Percentiles rank a stretch among this genome's conserved stretches.
These are phyloP conservation scores for Palloptera scutellata DNA, from an alignment of 2,888 invertebrate genomes.

Conservation along the genomic window DNA sequence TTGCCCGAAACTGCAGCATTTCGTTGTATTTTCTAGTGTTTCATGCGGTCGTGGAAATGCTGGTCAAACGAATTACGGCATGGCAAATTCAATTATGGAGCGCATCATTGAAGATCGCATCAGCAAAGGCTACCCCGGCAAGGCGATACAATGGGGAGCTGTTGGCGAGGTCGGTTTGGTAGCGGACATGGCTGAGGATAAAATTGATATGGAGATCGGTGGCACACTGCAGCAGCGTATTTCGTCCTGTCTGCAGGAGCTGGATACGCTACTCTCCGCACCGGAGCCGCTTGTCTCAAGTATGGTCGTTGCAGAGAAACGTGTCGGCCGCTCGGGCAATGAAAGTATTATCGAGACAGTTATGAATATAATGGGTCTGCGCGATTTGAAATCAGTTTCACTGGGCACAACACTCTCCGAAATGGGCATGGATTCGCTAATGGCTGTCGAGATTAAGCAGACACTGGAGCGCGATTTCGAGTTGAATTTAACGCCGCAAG, in stretches of 20 bases:
- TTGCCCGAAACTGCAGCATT: conserved; percentile 72
- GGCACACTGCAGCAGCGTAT: conserved; percentile 89
- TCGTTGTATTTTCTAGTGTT: conserved; percentile 91
- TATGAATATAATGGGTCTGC: conserved; percentile 73
- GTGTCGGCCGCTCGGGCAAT: conserved; percentile 69
- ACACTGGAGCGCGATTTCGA: conserved; percentile 89
- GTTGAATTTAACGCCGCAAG: conserved; percentile 83
- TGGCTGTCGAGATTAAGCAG: conserved; percentile 96
- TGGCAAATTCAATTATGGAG: conserved; percentile 40
- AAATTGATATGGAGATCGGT: conserved; percentile 73
- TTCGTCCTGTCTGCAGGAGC: conserved; percentile 77
- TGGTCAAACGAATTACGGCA: conserved; percentile 73
- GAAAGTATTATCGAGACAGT: conserved; percentile 78
- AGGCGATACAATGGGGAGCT: conserved; percentile 94
- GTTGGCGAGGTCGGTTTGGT: conserved; percentile 88
- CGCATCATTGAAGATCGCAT: conserved; percentile 73
- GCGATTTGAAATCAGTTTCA: conserved; percentile 75
- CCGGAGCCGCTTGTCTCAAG: conserved; percentile 77
- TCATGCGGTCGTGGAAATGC: conserved; percentile 91
- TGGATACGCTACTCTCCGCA: conserved; percentile 78
- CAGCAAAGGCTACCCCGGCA: conserved; percentile 75
- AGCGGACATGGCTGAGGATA: conserved; percentile 77
- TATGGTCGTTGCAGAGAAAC: conserved; percentile 88
- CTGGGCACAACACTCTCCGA: conserved; percentile 82
- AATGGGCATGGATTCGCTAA: conserved; percentile 95